Conservation (phyloP, 2,113 vertebrate genomes). For the Malurus cyaneus region DNA sequence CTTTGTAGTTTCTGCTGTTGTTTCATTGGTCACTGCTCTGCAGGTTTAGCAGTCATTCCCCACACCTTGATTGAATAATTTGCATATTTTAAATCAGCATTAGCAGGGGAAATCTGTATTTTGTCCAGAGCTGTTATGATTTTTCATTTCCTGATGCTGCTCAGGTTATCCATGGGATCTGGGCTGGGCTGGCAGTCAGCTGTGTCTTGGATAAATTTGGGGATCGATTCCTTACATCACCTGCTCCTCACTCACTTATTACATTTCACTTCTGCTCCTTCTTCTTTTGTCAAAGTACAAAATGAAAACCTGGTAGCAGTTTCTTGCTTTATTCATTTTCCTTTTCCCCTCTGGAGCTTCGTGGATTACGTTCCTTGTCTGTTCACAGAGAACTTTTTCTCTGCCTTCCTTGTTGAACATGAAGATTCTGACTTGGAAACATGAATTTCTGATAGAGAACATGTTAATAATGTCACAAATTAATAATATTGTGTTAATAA, state of each 20-base stretch:
- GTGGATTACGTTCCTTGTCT: background rate
- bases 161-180: background rate
- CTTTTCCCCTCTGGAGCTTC: background rate
- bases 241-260: background rate
- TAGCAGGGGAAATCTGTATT: background rate
- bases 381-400: background rate
- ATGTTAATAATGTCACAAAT: too few species aligned
- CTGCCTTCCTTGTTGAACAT: background rate
- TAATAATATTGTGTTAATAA: background rate
- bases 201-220: conserved; percentile 6
- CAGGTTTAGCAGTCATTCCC: background rate
- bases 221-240: background rate
- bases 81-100: conserved; percentile 26
- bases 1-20: background rate
- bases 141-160: background rate
- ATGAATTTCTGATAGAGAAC: background rate
- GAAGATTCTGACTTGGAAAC: background rate
- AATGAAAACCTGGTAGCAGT: background rate
- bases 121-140: background rate
- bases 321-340: background rate
- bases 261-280: background rate
- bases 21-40: background rate
- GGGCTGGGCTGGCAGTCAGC: background rate
- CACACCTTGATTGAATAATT: conserved; percentile 9
- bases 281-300: background rate